Conservation (phyloP, 2,113 vertebrate genomes). For the Mirounga angustirostris region DNA sequence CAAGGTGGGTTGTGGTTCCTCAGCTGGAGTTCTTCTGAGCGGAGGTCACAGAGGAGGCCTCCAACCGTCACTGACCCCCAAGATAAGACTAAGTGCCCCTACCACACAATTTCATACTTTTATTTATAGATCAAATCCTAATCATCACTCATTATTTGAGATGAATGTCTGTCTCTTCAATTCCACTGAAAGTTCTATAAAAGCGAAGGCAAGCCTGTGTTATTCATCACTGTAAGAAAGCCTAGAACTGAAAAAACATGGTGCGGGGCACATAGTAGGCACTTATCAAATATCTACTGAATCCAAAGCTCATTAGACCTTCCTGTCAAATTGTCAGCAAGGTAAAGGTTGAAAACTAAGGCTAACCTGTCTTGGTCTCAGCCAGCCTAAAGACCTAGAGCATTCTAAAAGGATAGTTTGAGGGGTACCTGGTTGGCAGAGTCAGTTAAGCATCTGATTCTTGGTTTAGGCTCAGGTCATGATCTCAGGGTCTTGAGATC, state of each 20-base stretch:
- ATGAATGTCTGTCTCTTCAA: not conserved
- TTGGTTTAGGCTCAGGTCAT: not conserved
- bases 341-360: not conserved
- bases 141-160: not conserved
- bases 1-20: not conserved
- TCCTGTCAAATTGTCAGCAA: not conserved
- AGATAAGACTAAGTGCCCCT: not conserved
- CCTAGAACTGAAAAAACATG: not conserved
- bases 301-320: not conserved
- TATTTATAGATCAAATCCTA: not conserved
- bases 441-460: not conserved
- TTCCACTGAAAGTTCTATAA: conserved; percentile 5
- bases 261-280: too few relatives aligned
- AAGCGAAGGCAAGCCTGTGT: not conserved
- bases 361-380: not conserved
- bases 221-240: not conserved
- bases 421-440: not conserved
- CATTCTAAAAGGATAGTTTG: not conserved
- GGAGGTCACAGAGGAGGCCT: not conserved
- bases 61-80: not conserved
- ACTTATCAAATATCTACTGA: not conserved
- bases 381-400: not conserved
- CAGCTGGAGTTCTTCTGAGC: not conserved
- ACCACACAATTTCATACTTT: not conserved
- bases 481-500: not conserved